These are phyloP conservation scores for Oscheius onirici DNA, from an alignment of 2,888 invertebrate genomes.

Conservation along the genomic window DNA sequence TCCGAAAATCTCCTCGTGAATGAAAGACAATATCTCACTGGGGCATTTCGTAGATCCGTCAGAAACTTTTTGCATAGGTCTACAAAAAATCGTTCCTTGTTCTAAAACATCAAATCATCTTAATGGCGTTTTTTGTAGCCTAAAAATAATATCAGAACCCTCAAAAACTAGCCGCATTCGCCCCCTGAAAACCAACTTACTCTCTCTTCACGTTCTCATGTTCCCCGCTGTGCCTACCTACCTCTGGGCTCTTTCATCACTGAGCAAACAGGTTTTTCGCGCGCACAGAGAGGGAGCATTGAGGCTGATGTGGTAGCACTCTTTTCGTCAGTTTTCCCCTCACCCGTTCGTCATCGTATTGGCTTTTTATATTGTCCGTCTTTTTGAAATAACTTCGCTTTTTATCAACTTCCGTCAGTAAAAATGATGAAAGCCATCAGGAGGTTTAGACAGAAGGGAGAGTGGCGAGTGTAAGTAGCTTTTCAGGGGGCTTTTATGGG, in stretches of 20 bases:
- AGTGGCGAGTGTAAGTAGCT: constrained; percentile 27
- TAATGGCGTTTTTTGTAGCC: too few relatives aligned
- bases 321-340: background rate
- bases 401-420: background rate
- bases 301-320: too few relatives aligned
- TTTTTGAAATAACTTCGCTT: background rate
- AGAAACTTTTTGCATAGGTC: too few relatives aligned
- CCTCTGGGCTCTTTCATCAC: constrained; percentile 5
- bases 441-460: constrained; percentile 21
- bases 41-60: too few relatives aligned
- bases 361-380: background rate
- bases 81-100: too few relatives aligned
- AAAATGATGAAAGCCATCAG: constrained; percentile 17
- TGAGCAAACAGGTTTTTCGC: constrained; percentile 30
- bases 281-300: background rate
- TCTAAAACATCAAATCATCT: too few relatives aligned
- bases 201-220: too few relatives aligned
- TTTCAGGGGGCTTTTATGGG: background rate
- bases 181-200: background rate
- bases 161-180: background rate
- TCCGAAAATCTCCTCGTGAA: too few relatives aligned
- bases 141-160: too few relatives aligned
- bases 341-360: background rate
- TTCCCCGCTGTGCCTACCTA: background rate
- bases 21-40: too few relatives aligned